phyloP scores from a whole-genome alignment of 2,797 vertebrate genomes.

The Stomatorhinus walkeri region DNA sequence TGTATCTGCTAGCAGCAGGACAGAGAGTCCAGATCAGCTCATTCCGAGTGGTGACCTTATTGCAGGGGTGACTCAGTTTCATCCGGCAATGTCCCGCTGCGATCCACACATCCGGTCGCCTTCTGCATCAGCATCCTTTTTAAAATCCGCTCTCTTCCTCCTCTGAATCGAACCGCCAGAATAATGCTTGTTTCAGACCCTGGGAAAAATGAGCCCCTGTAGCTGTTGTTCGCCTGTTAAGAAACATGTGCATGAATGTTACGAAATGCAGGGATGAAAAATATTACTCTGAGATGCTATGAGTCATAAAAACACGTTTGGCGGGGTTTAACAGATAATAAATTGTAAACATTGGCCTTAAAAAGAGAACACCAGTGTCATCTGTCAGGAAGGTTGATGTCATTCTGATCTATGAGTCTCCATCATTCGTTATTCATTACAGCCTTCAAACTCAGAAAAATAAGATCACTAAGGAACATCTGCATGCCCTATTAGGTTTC shows the following conservation, averaged over 20 bases:
- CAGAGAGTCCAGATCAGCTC: slow-evolving; percentile 28
- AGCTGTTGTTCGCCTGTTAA: background rate
- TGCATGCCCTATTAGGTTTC: background rate
- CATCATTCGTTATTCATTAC: background rate
- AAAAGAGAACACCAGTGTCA: background rate
- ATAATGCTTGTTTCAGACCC: background rate
- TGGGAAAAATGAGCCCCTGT: background rate
- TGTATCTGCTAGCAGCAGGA: slow-evolving; percentile 26
- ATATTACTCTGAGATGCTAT: background rate
- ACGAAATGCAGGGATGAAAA: background rate
- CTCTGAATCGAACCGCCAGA: background rate
- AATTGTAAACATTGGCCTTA: background rate
- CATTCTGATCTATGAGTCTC: background rate
- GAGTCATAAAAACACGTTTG: background rate
- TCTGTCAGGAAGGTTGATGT: background rate
- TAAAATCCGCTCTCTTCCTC: background rate
- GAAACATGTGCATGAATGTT: background rate
- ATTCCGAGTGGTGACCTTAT: slow-evolving; percentile 20
- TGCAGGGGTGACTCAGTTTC: background rate
- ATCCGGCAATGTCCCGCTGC: background rate
- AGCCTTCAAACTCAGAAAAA: background rate
- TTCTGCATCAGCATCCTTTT: slow-evolving; percentile 4
- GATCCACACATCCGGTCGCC: background rate
- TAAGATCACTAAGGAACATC: background rate
- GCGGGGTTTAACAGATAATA: background rate